Evolutionary conservation across 2,113 vertebrate genomes (phyloP).

Genomic region (Vimba vimba): DNA sequence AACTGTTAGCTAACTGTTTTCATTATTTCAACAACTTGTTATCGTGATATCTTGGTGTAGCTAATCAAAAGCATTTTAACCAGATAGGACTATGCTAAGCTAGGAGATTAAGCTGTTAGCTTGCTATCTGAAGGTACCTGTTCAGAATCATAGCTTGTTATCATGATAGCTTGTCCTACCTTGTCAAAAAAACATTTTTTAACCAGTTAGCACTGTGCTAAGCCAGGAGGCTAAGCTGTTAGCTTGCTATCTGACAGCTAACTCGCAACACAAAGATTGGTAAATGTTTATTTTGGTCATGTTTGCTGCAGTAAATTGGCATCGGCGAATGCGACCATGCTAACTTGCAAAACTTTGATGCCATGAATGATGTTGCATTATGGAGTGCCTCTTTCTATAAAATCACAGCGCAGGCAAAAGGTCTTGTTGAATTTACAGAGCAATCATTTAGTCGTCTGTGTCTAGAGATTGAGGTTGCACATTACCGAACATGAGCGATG

Average conservation of each 20-base stretch:
- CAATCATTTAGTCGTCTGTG: constrained; percentile 40
- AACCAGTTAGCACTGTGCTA: background rate
- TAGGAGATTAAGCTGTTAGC: background rate
- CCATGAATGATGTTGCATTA: background rate
- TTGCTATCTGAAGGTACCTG: background rate
- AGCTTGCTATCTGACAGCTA: background rate
- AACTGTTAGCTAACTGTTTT: background rate
- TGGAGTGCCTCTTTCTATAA: constrained; percentile 20
- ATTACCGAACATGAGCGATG: constrained; percentile 12
- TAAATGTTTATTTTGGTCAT: background rate
- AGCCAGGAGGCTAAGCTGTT: background rate
- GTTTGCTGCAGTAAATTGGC: background rate
- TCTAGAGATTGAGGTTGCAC: constrained; percentile 27
- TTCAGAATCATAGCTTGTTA: background rate
- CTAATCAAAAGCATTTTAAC: background rate
- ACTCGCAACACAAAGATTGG: background rate
- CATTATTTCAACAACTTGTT: background rate
- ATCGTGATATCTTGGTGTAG: background rate
- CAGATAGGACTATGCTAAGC: background rate
- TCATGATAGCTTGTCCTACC: background rate
- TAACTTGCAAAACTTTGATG: background rate
- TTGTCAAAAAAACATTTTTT: background rate
- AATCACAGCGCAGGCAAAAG: background rate
- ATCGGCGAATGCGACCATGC: background rate
- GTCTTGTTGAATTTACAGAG: constrained; percentile 38